Evolutionary conservation across 2,888 invertebrate genomes (phyloP).

Genomic region (Formica aserva): DNA sequence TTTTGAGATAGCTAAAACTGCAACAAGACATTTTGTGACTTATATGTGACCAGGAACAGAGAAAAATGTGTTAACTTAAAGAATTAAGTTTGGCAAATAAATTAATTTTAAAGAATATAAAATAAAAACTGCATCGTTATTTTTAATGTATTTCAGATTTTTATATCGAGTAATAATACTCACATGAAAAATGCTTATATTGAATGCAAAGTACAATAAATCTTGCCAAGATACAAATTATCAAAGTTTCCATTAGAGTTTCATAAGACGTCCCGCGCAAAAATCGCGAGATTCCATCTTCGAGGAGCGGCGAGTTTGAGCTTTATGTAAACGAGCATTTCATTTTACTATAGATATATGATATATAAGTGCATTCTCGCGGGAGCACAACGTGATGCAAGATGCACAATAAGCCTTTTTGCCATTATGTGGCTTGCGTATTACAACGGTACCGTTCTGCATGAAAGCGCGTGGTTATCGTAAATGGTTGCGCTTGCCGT

Average conservation of each 20-base stretch:
- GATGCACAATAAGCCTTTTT: conserved; percentile 39
- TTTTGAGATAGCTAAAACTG: no score
- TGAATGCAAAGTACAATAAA: not conserved
- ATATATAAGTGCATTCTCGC: not conserved
- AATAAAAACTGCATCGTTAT: not conserved
- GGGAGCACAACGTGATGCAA: conserved; percentile 23
- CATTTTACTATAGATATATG: not conserved
- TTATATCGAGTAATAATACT: not conserved
- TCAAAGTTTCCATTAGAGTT: not conserved
- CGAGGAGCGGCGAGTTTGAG: not conserved
- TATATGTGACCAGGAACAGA: no score
- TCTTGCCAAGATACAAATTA: not conserved
- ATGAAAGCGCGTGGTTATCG: conserved; percentile 52
- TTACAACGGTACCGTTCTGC: conserved; percentile 54
- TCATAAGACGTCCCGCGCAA: not conserved
- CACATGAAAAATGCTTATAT: not conserved
- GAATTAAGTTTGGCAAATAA: not conserved
- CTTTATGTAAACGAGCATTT: conserved; percentile 5
- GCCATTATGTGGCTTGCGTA: conserved; percentile 33
- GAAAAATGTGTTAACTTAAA: no score
- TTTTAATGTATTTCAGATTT: not conserved
- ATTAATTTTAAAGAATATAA: not conserved
- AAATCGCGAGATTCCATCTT: not conserved
- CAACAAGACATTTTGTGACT: no score
- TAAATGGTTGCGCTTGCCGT: conserved; percentile 50